Conservation (phyloP, 2,113 vertebrate species). For the Neoarius graeffei region DNA sequence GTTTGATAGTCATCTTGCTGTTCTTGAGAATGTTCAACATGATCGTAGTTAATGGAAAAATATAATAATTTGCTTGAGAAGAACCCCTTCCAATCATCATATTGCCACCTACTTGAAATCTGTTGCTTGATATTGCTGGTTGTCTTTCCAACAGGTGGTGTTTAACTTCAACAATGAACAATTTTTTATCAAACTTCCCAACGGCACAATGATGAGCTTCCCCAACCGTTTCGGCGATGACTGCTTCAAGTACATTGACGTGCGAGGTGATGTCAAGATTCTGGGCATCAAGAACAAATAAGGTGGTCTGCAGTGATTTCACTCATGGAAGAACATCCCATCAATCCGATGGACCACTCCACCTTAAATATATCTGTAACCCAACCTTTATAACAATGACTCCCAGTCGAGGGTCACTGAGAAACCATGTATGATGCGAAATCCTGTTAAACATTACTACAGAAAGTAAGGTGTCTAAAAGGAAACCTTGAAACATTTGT, state of each 20-base stretch:
- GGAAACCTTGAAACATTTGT: not conserved
- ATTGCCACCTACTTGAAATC: not conserved
- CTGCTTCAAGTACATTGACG: constrained; percentile 64
- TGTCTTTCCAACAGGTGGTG: constrained; percentile 61
- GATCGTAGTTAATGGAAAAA: not conserved
- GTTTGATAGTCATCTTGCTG: not conserved
- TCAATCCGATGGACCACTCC: not conserved
- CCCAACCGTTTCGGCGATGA: constrained; percentile 73
- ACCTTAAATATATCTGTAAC: too few relatives aligned
- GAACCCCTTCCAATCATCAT: not conserved
- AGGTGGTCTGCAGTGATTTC: not conserved
- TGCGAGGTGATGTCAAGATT: constrained; percentile 65
- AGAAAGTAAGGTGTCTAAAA: not conserved
- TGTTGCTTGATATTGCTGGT: not conserved
- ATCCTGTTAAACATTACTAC: not conserved
- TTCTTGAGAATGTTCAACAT: not conserved
- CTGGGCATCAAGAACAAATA: constrained; percentile 69
- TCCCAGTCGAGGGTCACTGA: not conserved
- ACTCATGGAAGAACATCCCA: not conserved
- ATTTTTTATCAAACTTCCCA: constrained; percentile 73
- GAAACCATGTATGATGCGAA: not conserved
- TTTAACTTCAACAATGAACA: constrained; percentile 67
- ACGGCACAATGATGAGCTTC: constrained; percentile 67
- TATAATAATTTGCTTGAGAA: not conserved
- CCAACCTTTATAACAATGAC: not conserved